Evolutionary conservation across 1,140 invertebrate genomes (phyloP).

Genomic region (Oncopodura yosiiana): DNA sequence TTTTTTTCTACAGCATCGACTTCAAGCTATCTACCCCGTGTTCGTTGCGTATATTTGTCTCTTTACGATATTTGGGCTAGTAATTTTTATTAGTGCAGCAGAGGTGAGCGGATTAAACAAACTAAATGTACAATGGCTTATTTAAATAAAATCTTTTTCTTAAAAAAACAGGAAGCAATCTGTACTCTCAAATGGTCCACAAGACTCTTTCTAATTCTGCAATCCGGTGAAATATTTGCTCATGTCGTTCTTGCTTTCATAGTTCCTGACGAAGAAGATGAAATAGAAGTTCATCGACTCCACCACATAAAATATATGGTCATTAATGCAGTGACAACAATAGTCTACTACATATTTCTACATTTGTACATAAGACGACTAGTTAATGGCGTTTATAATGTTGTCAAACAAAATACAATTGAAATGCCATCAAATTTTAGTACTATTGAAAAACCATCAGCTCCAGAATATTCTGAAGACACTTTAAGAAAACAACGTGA

Average conservation of each 20-base stretch:
- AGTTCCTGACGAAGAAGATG: conserved; percentile 8
- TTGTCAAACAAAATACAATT: background rate
- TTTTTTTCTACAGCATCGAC: too few species aligned
- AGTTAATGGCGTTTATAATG: background rate
- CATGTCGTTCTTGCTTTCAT: conserved; percentile 6
- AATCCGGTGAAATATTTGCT: background rate
- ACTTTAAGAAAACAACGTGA: too few species aligned
- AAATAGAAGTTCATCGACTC: conserved; percentile 4
- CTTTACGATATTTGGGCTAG: too few species aligned
- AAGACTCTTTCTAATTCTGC: conserved; percentile 1
- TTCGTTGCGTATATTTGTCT: too few species aligned
- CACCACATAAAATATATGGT: conserved; percentile 10
- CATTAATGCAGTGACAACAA: background rate
- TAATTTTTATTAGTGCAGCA: too few species aligned
- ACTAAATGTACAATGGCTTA: too few species aligned
- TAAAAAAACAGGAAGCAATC: conserved; percentile 6
- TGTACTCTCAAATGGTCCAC: conserved; percentile 3
- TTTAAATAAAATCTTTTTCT: too few species aligned
- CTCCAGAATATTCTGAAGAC: conserved; percentile 2
- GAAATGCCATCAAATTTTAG: too few species aligned
- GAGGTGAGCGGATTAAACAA: too few species aligned
- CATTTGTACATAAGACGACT: conserved; percentile 6
- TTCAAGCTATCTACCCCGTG: too few species aligned
- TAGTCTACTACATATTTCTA: conserved; percentile 1
- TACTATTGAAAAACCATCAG: conserved; percentile 9